Conservation (phyloP, 2,113 vertebrate species). For the Salvelinus namaycush region DNA sequence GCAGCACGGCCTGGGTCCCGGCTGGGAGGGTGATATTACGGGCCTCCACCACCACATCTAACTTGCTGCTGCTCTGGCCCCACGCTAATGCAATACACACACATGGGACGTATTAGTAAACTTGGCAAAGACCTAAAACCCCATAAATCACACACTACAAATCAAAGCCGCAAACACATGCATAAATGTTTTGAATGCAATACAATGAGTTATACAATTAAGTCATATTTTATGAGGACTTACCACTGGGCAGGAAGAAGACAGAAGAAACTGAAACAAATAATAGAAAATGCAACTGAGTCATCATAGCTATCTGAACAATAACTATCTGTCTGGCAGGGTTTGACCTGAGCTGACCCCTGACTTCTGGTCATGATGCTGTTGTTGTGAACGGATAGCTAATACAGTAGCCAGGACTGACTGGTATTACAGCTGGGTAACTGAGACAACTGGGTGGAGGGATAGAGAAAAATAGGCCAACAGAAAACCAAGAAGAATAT, state of each 20-base stretch:
- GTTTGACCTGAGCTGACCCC: not conserved
- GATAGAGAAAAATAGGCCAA: not conserved
- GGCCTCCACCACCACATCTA: conserved; percentile 79
- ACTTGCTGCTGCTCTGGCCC: conserved; percentile 58
- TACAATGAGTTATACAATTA: not conserved
- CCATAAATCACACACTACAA: not conserved
- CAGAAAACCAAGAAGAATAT: too few relatives aligned
- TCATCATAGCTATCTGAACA: not conserved
- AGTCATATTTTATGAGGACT: conserved; percentile 16
- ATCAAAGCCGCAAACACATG: not conserved
- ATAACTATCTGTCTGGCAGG: not conserved
- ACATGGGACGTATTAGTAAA: not conserved
- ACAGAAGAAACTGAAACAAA: conserved; percentile 67
- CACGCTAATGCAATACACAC: conserved; percentile 52
- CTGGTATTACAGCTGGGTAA: conserved; percentile 9
- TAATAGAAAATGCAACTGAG: not conserved
- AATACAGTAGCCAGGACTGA: not conserved
- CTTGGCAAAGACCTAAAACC: too few relatives aligned
- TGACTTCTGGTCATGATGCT: not conserved
- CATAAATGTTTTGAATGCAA: not conserved
- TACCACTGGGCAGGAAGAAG: conserved; percentile 61
- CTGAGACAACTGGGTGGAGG: conserved; percentile 24
- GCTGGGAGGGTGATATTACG: conserved; percentile 74
- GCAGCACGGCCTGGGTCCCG: conserved; percentile 77
- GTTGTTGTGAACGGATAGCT: not conserved